Evolutionary conservation across 2,888 invertebrate genomes (phyloP).

Genomic region (Noctuana brunneofusca): DNA sequence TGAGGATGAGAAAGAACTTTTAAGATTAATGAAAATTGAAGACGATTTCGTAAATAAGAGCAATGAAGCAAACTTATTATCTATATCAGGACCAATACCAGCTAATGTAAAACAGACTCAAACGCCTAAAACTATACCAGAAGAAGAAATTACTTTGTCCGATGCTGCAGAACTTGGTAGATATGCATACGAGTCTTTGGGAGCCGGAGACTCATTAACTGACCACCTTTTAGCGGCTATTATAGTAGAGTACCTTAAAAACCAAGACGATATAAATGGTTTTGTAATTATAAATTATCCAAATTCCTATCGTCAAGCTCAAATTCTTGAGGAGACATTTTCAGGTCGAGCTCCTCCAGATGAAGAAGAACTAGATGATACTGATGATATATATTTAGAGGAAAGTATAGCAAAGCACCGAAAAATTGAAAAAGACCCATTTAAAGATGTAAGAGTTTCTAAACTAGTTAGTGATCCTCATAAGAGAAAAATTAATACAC

Average conservation of each 20-base stretch:
- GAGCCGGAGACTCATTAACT: conserved; percentile 77
- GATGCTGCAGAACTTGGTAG: conserved; percentile 79
- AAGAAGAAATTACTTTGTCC: conserved; percentile 80
- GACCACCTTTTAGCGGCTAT: conserved; percentile 82
- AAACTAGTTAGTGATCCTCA: conserved; percentile 79
- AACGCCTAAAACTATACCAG: conserved; percentile 83
- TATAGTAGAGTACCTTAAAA: conserved; percentile 84
- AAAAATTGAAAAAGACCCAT: conserved; percentile 63
- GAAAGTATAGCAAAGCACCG: conserved; percentile 65
- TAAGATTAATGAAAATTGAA: conserved; percentile 63
- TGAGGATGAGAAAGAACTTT: conserved; percentile 62
- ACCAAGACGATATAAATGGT: conserved; percentile 72
- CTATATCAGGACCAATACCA: conserved; percentile 52
- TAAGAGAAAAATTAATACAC: conserved; percentile 54
- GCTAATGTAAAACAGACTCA: conserved; percentile 80
- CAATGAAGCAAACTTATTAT: conserved; percentile 50
- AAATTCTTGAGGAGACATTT: conserved; percentile 83
- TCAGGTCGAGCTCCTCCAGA: conserved; percentile 77
- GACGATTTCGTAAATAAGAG: conserved; percentile 55
- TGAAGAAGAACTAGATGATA: conserved; percentile 58
- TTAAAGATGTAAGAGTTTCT: conserved; percentile 68
- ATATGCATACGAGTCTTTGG: conserved; percentile 79
- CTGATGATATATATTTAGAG: conserved; percentile 70
- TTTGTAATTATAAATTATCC: conserved; percentile 87
- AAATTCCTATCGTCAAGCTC: conserved; percentile 80